Percentiles rank a stretch among this genome's conserved stretches.
Conservation (phyloP, 2,113 vertebrate species). For the Oreotrochilus melanogaster region DNA sequence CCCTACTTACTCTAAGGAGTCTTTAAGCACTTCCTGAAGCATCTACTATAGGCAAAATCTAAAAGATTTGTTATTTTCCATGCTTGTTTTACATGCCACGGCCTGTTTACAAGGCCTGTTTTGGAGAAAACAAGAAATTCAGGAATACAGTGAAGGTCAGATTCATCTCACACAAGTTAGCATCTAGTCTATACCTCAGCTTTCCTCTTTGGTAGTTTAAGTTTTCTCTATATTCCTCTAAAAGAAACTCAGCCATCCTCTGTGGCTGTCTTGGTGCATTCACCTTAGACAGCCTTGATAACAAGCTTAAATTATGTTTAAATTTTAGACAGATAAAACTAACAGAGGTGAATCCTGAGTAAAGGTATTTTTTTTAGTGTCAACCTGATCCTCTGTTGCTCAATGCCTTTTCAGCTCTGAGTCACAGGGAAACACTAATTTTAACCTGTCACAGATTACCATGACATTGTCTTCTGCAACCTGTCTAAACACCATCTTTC, state of each 20-base stretch:
- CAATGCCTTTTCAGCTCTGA: not conserved
- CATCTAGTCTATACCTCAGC: not conserved
- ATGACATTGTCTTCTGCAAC: not conserved
- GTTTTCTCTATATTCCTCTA: not conserved
- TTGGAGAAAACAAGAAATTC: not conserved
- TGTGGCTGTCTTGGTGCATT: not conserved
- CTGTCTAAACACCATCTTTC: not conserved
- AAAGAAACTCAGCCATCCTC: not conserved
- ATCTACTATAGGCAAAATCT: not conserved
- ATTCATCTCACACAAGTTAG: not conserved
- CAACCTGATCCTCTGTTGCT: not conserved
- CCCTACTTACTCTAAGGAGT: not conserved
- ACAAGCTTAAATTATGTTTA: not conserved
- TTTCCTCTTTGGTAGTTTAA: not conserved
- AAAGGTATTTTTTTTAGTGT: not conserved
- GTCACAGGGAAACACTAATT: not conserved
- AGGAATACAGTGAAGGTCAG: not conserved
- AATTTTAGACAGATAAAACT: not conserved
- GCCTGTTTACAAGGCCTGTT: not conserved
- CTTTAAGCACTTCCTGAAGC: not conserved
- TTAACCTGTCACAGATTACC: not conserved
- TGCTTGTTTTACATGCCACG: not conserved
- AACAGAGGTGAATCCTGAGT: not conserved
- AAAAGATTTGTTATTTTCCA: not conserved
- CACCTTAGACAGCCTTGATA: rapidly evolving